Evolutionary conservation across 2,113 vertebrate species (phyloP).

Genomic region (Petrocephalus microphthalmus): DNA sequence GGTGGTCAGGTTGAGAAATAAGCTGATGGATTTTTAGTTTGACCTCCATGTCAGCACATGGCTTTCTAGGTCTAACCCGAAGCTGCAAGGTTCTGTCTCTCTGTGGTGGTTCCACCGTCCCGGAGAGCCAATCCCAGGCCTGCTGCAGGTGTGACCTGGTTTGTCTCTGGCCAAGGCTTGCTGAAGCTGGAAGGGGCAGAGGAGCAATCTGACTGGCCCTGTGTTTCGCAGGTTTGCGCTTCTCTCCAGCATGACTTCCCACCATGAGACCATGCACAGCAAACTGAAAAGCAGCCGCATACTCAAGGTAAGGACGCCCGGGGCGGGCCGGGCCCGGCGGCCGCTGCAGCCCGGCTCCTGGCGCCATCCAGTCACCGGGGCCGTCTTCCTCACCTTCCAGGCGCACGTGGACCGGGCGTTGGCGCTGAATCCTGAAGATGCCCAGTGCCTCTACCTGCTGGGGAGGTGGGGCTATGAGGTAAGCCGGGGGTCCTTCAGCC

Average conservation of each 20-base stretch:
- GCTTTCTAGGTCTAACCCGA: background rate
- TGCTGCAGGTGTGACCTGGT: background rate
- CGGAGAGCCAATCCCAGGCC: background rate
- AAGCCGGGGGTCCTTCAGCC: background rate
- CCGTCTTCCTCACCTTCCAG: conserved; percentile 33
- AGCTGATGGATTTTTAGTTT: background rate
- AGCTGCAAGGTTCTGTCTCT: background rate
- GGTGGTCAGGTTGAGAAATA: background rate
- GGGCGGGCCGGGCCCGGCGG: background rate
- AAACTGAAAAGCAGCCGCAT: conserved; percentile 59
- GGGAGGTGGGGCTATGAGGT: conserved; percentile 67
- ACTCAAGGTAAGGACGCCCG: conserved; percentile 56
- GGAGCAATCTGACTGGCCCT: background rate
- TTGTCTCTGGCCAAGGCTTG: background rate
- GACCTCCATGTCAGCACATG: background rate
- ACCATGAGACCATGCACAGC: conserved; percentile 54
- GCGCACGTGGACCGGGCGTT: conserved; percentile 59
- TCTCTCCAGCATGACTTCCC: conserved; percentile 40
- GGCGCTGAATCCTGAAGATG: conserved; percentile 50
- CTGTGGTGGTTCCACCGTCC: background rate
- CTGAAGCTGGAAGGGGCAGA: background rate
- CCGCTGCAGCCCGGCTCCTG: too few relatives aligned
- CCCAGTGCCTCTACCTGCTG: conserved; percentile 58
- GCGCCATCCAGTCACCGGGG: background rate
- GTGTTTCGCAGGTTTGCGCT: conserved; percentile 53